Evolutionary conservation across 2,797 vertebrate genomes (phyloP), one percentile per base, ranked within the genome.

Genomic region (Acridotheres tristis): DNA sequence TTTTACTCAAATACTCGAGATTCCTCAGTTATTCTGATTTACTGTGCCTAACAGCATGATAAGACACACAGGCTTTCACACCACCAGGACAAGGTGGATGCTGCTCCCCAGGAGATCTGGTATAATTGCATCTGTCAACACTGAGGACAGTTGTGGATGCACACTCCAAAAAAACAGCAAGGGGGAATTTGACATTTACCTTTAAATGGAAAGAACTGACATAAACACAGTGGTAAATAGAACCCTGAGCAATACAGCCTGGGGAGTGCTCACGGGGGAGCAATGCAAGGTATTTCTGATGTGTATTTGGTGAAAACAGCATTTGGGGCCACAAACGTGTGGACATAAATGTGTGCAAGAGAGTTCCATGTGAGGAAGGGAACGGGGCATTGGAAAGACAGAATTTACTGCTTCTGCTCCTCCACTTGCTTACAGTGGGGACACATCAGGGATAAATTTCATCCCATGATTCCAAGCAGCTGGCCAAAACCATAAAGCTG

Each of bases 401-500:
- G 26, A 25, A 21, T 34, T 69, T 59, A 65, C 11, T 71, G 51
- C 50, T 61, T 63, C 54, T 65, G 51, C 48, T 91, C 43, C 69
- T 66, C 50, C 2, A 2, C 53, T 86, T 51, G 38, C 30, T 74
- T 40, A 34, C 30, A 34, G 66, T 7, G n/a, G 45, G 72, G 68
- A 91, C 47, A 10, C 50, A 77, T 32, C 47, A 86, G 90, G 67
- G 51, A 66, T 26, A 66, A 71, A 73, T 87, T 89, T 62, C 61
- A 71, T 34, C 61, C 62, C 47, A 32, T 48, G 63, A 88, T 80
- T 53, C 68, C 92, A 82, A 95, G 86, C 94, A 96, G 53, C 72
- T 95, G 76, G 88, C 58, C 84, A 95, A 94, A 85, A 90, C 65
- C 74, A 85, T 87, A 94, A 92, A 96, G 69, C 38, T 86, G 71